Evolutionary conservation across 2,888 invertebrate species (phyloP).

Genomic region (Magallana nippona): DNA sequence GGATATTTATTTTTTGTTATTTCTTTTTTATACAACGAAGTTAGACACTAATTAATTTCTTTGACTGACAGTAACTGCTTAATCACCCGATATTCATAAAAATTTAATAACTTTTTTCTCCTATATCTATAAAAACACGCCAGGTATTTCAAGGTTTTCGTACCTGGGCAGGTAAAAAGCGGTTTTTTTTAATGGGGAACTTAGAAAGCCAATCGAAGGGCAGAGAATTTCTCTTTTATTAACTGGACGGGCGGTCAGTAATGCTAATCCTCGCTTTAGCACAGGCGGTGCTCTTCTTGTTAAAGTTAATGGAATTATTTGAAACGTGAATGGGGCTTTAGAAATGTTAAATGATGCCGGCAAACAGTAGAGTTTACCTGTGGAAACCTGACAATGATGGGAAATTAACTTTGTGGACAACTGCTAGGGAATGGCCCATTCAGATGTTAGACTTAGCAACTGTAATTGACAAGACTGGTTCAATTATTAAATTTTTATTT

Average conservation of each 20-base stretch:
- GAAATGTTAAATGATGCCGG: background rate
- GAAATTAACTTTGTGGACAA: conserved; percentile 26
- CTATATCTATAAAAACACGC: conserved; percentile 5
- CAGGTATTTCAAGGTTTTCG: background rate
- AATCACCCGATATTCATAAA: background rate
- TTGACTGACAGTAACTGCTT: background rate
- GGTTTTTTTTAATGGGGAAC: background rate
- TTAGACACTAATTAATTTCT: conserved; percentile 23
- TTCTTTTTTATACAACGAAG: background rate
- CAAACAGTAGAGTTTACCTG: conserved; percentile 2
- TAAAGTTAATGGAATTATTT: conserved; percentile 26
- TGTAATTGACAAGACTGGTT: no score
- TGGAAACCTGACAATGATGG: conserved; percentile 6
- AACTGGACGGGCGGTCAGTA: conserved; percentile 16
- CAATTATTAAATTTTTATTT: no score
- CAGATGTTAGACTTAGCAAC: no score
- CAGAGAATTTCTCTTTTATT: conserved; percentile 12
- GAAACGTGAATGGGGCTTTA: conserved; percentile 4
- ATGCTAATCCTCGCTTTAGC: background rate
- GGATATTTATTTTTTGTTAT: background rate
- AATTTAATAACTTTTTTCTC: background rate
- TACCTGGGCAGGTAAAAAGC: background rate
- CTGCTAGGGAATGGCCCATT: background rate
- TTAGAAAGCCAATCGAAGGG: background rate
- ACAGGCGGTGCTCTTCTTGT: background rate